A percentile compares a stretch with the other conserved stretches of the same genome.
phyloP scores from a whole-genome alignment of 2,888 invertebrate genomes.

The Oligia strigilis region DNA sequence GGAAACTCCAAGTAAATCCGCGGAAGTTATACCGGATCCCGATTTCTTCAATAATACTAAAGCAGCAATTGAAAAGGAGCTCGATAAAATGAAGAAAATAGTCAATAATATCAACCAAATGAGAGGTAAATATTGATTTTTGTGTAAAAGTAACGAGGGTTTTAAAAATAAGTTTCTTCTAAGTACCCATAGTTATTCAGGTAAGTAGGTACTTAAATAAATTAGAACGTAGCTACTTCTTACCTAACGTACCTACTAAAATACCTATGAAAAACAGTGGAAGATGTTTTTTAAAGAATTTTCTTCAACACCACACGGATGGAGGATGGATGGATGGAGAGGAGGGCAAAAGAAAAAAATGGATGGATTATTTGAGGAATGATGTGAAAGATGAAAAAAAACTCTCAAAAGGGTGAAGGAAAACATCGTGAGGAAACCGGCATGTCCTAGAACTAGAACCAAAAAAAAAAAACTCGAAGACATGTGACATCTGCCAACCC shows the following conservation, averaged over 20 bases:
- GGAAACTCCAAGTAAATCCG: slow-evolving; percentile 65
- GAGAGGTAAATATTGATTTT: slow-evolving; percentile 69
- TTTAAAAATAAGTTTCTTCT: neutral
- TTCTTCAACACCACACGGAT: neutral
- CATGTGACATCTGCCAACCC: too few species aligned
- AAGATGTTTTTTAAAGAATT: neutral
- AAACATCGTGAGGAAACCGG: too few species aligned
- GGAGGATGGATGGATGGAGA: neutral
- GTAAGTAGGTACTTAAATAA: neutral
- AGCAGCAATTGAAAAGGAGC: slow-evolving; percentile 77
- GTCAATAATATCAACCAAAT: slow-evolving; percentile 82
- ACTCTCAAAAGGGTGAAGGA: too few species aligned
- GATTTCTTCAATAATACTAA: slow-evolving; percentile 76
- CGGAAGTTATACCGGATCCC: slow-evolving; percentile 71
- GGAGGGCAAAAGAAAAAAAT: neutral
- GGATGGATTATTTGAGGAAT: neutral
- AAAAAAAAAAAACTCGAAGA: too few species aligned
- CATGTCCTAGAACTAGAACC: too few species aligned
- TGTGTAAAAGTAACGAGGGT: neutral
- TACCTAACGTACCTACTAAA: neutral
- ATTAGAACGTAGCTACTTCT: neutral
- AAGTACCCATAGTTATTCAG: neutral
- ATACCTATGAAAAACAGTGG: neutral
- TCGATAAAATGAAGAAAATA: slow-evolving; percentile 81
- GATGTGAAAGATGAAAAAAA: too few species aligned